Conservation (phyloP, 53 echinoderm and acorn worm genomes). For the Patiria pectinifera region DNA sequence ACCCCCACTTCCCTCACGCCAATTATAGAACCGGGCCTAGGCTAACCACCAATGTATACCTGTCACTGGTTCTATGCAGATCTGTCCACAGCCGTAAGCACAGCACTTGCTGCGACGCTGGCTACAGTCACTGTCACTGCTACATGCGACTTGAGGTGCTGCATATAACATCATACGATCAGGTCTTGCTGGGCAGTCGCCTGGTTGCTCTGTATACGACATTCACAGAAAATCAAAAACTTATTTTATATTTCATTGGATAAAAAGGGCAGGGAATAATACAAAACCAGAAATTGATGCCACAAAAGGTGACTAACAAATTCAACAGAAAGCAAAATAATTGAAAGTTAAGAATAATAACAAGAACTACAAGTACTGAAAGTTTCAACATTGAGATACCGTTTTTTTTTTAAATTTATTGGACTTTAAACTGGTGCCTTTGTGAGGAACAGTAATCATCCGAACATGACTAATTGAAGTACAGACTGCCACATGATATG, state of each 20-base stretch:
- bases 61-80: constrained; percentile 34
- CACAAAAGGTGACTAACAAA: too few species aligned
- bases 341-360: too few species aligned
- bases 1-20: too few species aligned
- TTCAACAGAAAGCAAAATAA: too few species aligned
- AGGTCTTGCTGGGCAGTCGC: constrained; percentile 2
- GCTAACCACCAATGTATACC: background rate
- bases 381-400: too few species aligned
- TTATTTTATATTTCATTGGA: background rate
- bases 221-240: background rate
- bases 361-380: too few species aligned
- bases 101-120: constrained; percentile 31
- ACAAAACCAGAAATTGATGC: too few species aligned
- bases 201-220: constrained; percentile 13
- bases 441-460: too few species aligned
- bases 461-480: too few species aligned
- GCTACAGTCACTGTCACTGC: constrained; percentile 20
- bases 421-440: too few species aligned
- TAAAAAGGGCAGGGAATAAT: background rate
- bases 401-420: too few species aligned
- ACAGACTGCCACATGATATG: too few species aligned
- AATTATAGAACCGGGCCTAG: background rate
- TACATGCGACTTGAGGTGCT: background rate
- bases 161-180: background rate
- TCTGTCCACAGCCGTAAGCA: constrained; percentile 14